Percentiles rank a stretch among this genome's conserved stretches.
Conservation (phyloP, 2,888 invertebrate genomes). For the Agonopterix subpropinquella region DNA sequence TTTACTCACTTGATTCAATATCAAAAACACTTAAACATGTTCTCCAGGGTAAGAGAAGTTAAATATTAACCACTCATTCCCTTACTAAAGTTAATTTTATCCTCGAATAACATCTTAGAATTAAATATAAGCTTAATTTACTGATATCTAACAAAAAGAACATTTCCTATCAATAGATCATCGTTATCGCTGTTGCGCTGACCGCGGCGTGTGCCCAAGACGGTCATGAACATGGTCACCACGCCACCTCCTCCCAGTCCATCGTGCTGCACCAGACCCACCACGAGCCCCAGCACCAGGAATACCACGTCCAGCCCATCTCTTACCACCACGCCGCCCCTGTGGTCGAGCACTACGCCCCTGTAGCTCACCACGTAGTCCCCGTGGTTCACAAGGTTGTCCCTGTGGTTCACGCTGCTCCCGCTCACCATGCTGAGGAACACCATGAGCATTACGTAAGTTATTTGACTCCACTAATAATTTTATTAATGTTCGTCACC, state of each 20-base stretch:
- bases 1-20: background rate
- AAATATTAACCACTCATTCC: too few relatives aligned
- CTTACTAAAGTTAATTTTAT: too few relatives aligned
- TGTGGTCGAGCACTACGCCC: constrained; percentile 6
- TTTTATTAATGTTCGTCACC: background rate
- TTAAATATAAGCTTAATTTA: background rate
- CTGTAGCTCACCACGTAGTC: constrained; percentile 14
- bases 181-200: constrained; percentile 15
- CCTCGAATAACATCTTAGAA: background rate
- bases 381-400: constrained; percentile 6
- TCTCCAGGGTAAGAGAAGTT: constrained; percentile 14
- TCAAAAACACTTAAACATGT: constrained; percentile 4
- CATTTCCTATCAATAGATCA: constrained; percentile 6
- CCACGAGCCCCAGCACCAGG: constrained; percentile 10
- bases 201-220: constrained; percentile 27
- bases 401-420: constrained; percentile 5
- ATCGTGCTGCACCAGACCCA: constrained; percentile 12
- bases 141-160: background rate
- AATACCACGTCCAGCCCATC: constrained; percentile 14
- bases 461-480: constrained; percentile 2
- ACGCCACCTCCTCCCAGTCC: constrained; percentile 17
- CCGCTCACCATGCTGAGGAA: constrained; percentile 2
- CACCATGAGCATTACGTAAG: constrained; percentile 42
- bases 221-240: constrained; percentile 11
- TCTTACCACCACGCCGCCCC: constrained; percentile 15